Evolutionary conservation across 2,888 invertebrate species (phyloP).

Genomic region (Pherbina coryleti): DNA sequence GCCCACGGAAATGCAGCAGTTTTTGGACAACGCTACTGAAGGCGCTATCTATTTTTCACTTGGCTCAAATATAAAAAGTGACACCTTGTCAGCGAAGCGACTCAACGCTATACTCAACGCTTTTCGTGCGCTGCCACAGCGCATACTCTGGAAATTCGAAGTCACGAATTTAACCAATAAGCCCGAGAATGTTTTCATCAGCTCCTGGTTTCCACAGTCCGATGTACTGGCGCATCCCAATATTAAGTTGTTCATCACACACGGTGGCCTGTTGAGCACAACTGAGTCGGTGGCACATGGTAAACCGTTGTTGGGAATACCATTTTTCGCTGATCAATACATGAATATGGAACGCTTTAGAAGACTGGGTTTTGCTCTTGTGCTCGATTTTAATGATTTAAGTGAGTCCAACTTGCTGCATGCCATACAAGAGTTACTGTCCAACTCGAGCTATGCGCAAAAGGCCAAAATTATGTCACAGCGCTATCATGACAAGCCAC

Average conservation of each 20-base stretch:
- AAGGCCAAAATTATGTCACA: constrained; percentile 44
- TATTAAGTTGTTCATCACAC: constrained; percentile 67
- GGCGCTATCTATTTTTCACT: constrained; percentile 68
- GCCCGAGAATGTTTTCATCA: constrained; percentile 55
- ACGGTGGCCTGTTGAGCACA: constrained; percentile 68
- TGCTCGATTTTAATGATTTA: constrained; percentile 56
- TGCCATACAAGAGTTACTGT: constrained; percentile 43
- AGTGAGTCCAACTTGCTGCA: constrained; percentile 55
- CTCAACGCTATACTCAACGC: constrained; percentile 36
- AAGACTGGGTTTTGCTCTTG: constrained; percentile 60
- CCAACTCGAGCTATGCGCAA: constrained; percentile 40
- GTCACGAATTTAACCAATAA: constrained; percentile 53
- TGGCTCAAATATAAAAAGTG: constrained; percentile 61
- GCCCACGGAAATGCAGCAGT: constrained; percentile 57
- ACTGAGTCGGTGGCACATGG: constrained; percentile 68
- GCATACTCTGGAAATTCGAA: constrained; percentile 66
- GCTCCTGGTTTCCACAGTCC: constrained; percentile 66
- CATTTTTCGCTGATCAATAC: constrained; percentile 61
- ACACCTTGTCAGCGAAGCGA: constrained; percentile 48
- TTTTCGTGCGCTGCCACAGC: constrained; percentile 35
- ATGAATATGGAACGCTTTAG: constrained; percentile 51
- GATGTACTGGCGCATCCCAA: constrained; percentile 67
- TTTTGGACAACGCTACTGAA: constrained; percentile 59
- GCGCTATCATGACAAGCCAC: constrained; percentile 50
- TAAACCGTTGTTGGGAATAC: constrained; percentile 68